These are phyloP conservation scores for Epinotia ramella DNA, from an alignment of 2,888 invertebrate genomes.

Conservation along the genomic window DNA sequence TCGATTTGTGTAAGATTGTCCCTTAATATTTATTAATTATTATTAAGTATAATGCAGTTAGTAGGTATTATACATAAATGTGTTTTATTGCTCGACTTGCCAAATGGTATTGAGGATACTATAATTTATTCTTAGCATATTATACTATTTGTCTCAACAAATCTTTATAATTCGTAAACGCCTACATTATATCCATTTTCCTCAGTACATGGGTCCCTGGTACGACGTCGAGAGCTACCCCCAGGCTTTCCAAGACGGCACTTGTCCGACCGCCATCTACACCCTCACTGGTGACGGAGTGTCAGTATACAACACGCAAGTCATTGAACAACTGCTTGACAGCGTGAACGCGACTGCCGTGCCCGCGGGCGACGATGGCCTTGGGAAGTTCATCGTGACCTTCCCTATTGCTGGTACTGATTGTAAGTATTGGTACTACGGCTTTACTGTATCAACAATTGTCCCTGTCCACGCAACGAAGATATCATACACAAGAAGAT, in stretches of 20 bases:
- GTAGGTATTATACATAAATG: too few species aligned
- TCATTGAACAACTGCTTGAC: constrained; percentile 63
- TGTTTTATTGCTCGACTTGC: too few species aligned
- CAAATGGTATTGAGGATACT: too few species aligned
- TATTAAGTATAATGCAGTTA: too few species aligned
- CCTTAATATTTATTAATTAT: too few species aligned
- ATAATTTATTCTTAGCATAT: too few species aligned
- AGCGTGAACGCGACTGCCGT: constrained; percentile 64
- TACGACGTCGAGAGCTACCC: constrained; percentile 73
- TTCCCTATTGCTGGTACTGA: constrained; percentile 62
- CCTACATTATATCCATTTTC: constrained; percentile 1
- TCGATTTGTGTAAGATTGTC: too few species aligned
- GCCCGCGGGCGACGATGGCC: constrained; percentile 56
- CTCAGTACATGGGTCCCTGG: constrained; percentile 70
- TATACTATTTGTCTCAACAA: too few species aligned
- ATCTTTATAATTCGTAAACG: too few species aligned
- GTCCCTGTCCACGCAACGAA: too few species aligned
- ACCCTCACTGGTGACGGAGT: constrained; percentile 57
- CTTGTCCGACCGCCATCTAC: constrained; percentile 68
- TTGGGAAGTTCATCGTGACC: constrained; percentile 68
- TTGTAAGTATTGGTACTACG: constrained; percentile 53
- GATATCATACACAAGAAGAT: too few species aligned
- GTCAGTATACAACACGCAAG: constrained; percentile 68
- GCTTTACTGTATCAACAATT: not conserved
- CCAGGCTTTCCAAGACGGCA: constrained; percentile 68